A percentile compares a stretch with the other conserved stretches of the same genome.
These are phyloP conservation scores for Corvus moneduloides DNA, from an alignment of 2,113 vertebrate species.

Conservation along the genomic window DNA sequence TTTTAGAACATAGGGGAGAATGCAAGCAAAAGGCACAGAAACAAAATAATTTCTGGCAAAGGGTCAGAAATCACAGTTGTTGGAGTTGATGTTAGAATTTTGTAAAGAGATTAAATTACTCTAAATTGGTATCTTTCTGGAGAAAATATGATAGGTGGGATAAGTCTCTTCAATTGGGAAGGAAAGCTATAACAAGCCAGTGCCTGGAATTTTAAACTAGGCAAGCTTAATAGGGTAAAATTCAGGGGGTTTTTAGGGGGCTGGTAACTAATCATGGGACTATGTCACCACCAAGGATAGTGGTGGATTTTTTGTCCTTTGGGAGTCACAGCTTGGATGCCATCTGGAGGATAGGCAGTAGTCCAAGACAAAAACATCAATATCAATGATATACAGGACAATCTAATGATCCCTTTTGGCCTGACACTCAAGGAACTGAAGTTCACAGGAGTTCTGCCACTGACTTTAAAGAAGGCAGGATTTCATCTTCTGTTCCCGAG, in stretches of 20 bases:
- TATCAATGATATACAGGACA: background rate
- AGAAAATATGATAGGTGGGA: background rate
- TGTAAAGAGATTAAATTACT: background rate
- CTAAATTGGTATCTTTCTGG: background rate
- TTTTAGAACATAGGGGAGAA: background rate
- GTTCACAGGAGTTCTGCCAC: background rate
- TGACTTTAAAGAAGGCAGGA: background rate
- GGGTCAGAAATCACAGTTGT: background rate
- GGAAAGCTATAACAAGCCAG: background rate
- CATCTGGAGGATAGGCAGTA: slow-evolving; percentile 45
- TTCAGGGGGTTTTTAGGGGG: fast-evolving
- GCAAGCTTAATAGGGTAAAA: background rate
- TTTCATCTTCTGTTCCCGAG: slow-evolving; percentile 43
- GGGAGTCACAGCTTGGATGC: slow-evolving; percentile 30
- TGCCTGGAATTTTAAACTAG: background rate
- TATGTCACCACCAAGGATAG: background rate
- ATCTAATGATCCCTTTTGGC: slow-evolving; percentile 4
- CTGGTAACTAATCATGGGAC: background rate
- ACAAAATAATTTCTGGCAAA: background rate
- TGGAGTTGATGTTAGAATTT: background rate
- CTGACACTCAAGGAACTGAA: background rate
- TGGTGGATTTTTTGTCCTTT: background rate
- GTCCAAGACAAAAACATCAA: slow-evolving; percentile 5
- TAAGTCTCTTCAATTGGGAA: background rate
- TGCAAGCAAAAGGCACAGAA: background rate